These are phyloP conservation scores for Corydoras sp. DNA, from an alignment of 2,113 vertebrate genomes.

Conservation along the genomic window DNA sequence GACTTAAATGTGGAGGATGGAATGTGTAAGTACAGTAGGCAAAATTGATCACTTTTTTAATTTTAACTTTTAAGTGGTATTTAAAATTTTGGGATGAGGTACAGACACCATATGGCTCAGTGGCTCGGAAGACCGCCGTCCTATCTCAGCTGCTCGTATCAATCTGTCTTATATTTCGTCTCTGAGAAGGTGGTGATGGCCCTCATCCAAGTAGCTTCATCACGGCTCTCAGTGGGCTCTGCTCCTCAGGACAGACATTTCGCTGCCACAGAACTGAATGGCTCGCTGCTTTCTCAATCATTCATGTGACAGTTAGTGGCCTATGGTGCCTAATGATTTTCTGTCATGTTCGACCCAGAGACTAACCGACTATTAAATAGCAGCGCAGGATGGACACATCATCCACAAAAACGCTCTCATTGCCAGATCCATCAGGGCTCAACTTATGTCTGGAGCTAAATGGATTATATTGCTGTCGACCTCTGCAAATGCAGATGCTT, in stretches of 20 bases:
- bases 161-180: slow-evolving; percentile 4
- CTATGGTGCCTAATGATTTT: slow-evolving; percentile 71
- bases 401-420: slow-evolving; percentile 52
- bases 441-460: slow-evolving; percentile 26
- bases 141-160: slow-evolving; percentile 20
- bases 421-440: slow-evolving; percentile 46
- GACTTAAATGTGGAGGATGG: background rate
- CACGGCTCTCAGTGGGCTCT: slow-evolving; percentile 56
- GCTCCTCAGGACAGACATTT: slow-evolving; percentile 56
- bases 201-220: slow-evolving; percentile 54
- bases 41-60: background rate
- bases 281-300: slow-evolving; percentile 68
- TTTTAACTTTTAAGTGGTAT: background rate
- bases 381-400: slow-evolving; percentile 61
- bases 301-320: slow-evolving; percentile 72
- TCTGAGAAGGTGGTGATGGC: slow-evolving; percentile 16
- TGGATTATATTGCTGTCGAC: slow-evolving; percentile 40
- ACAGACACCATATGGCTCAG: slow-evolving; percentile 31
- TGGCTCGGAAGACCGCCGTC: slow-evolving; percentile 29
- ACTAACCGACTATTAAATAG: slow-evolving; percentile 67
- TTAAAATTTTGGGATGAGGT: slow-evolving; percentile 18
- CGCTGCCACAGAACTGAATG: slow-evolving; percentile 58
- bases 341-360: slow-evolving; percentile 64
- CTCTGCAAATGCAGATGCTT: slow-evolving; percentile 14
- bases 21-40: background rate